phyloP scores from a whole-genome alignment of 2,113 vertebrate genomes.

The Daphoenositta chrysoptera region DNA sequence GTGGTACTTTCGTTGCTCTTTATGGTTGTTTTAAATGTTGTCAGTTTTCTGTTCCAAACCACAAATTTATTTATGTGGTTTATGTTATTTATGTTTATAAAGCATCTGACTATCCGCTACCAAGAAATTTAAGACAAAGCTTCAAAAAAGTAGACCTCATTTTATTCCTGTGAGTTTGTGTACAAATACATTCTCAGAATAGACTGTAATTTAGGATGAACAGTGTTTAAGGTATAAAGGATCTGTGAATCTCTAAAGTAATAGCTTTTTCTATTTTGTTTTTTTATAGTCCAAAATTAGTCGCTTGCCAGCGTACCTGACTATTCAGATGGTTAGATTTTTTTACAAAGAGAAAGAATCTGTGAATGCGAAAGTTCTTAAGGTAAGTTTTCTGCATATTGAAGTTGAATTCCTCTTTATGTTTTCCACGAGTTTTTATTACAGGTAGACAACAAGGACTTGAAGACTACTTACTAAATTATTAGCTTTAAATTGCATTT shows the following conservation, averaged over 20 bases:
- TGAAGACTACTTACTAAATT: background rate
- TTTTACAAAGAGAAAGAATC: conserved; percentile 99
- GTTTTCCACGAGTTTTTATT: background rate
- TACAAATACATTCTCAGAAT: background rate
- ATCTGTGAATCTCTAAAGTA: background rate
- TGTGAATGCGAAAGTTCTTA: conserved; percentile 99
- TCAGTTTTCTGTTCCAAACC: background rate
- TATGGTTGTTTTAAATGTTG: background rate
- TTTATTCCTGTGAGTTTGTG: background rate
- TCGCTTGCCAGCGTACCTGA: conserved; percentile 93
- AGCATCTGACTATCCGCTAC: background rate
- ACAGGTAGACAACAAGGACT: background rate
- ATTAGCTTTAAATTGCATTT: background rate
- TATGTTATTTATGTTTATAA: background rate
- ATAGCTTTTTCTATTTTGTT: background rate
- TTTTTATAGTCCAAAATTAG: conserved; percentile 89
- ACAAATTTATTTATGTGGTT: too few relatives aligned
- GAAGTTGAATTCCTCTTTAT: background rate
- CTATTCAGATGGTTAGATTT: conserved; percentile 98
- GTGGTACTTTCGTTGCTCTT: background rate
- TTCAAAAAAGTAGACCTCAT: background rate
- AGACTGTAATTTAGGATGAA: background rate
- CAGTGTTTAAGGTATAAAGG: background rate
- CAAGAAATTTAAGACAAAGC: background rate
- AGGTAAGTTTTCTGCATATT: conserved; percentile 67